These are phyloP conservation scores for Aporophyla lueneburgensis DNA, from an alignment of 2,888 invertebrate genomes.

Conservation along the genomic window DNA sequence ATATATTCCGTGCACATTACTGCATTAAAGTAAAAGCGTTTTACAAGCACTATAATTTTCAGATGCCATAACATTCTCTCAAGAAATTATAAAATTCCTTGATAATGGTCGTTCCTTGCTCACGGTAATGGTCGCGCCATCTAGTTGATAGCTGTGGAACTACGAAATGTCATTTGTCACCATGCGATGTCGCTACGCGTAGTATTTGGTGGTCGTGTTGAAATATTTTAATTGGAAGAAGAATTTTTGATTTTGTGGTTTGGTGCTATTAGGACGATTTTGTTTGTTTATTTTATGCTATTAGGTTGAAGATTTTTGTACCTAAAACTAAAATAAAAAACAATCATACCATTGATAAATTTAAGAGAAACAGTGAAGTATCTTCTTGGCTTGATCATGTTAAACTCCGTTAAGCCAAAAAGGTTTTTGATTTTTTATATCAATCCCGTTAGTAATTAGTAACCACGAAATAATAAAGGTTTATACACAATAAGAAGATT, in stretches of 20 bases:
- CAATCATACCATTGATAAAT: background rate
- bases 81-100: conserved; percentile 67
- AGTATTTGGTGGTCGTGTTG: background rate
- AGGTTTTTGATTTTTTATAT: background rate
- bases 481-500: conserved; percentile 27
- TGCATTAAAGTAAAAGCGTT: conserved; percentile 63
- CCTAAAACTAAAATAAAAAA: background rate
- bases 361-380: background rate
- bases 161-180: conserved; percentile 84
- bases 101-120: conserved; percentile 44
- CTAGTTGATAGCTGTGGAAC: conserved; percentile 77
- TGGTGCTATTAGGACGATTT: background rate
- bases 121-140: conserved; percentile 78
- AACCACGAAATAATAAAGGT: conserved; percentile 12
- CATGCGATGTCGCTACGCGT: conserved; percentile 87
- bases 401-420: conserved; percentile 17
- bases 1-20: conserved; percentile 62
- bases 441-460: background rate
- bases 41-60: conserved; percentile 66
- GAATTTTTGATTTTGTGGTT: background rate
- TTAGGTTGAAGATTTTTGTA: background rate
- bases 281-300: background rate
- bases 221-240: background rate
- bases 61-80: conserved; percentile 66
- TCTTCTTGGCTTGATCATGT: background rate